Evolutionary conservation across 2,888 invertebrate genomes (phyloP), one percentile per base, ranked within the genome.

Genomic region (Morpho deidamia): DNA sequence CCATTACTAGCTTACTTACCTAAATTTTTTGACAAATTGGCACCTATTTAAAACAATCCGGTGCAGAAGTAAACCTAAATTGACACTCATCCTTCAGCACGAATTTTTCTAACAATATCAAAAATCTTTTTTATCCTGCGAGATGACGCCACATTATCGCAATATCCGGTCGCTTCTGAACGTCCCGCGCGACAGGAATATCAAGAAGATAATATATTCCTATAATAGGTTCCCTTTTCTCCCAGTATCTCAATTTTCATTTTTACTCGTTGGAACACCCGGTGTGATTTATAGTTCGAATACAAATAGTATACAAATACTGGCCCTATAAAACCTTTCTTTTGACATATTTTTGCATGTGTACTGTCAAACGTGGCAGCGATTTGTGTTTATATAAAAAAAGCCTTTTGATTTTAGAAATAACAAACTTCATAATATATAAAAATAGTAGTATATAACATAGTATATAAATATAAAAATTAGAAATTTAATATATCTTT

Each of bases 231-330:
- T 85, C 83, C 81, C 80, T 80, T 78, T 72, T 78, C 81, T 78
- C 72, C 78, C 79, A 84, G 86, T 87, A 86, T 86, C 87, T 87
- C 86, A 87, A 86, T 87, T 86, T 85, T 86, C 84, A 84, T 86
- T 85, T 85, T 84, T 83, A 83, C 83, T 82, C 76, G 72, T 78
- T 72, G 80, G 79, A 80, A 83, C 83, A 84, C 83, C 86, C 84
- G 82, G 78, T 85, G 83, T 87, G 86, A 87, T 87, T 86, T 87
- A 48, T 48, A 39, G 46, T 46, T 11, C 11, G 46, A 23, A 39
- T 32, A 46, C 46, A 46, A 46, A 38, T 46, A 46, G 38, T 46
- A 23, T 46, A 46, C 38, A 23, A 38, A 39, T 39, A 23, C 38
- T 32, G 11, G 23, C 4, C 23, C 1, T 46, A 39, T 39, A 39